phyloP scores from a whole-genome alignment of 2,113 vertebrate genomes.

The Macquaria australasica region DNA sequence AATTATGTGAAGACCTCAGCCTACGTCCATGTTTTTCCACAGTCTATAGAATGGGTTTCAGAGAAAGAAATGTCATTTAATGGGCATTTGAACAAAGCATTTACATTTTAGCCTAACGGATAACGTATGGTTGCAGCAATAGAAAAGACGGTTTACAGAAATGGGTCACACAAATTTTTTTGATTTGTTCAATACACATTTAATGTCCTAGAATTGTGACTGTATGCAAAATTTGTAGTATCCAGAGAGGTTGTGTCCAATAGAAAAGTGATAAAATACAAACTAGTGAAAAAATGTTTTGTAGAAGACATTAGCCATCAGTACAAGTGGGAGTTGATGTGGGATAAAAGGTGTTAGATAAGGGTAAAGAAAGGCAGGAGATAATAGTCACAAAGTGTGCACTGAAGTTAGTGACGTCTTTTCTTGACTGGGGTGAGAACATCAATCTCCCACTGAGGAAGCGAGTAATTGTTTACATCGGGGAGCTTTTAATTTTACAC shows the following conservation, averaged over 20 bases:
- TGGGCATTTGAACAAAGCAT: background rate
- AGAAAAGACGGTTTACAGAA: background rate
- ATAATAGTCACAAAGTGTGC: background rate
- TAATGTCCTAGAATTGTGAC: background rate
- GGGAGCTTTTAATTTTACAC: background rate
- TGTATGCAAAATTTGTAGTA: background rate
- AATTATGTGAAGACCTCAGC: background rate
- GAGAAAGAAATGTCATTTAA: background rate
- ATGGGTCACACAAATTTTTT: background rate
- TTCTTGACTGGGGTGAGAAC: background rate
- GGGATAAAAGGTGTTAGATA: background rate
- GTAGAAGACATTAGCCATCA: background rate
- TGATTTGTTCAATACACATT: background rate
- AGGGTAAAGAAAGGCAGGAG: background rate
- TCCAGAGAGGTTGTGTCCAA: background rate
- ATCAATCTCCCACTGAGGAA: background rate
- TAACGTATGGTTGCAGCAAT: background rate
- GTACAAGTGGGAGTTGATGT: background rate
- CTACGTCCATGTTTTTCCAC: background rate
- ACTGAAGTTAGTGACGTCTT: background rate
- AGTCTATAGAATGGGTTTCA: background rate
- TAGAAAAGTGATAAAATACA: background rate
- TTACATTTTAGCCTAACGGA: background rate
- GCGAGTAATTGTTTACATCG: background rate
- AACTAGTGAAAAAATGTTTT: background rate